Conservation (phyloP, 2,797 vertebrate genomes). For the Pseudochirops cupreus region DNA sequence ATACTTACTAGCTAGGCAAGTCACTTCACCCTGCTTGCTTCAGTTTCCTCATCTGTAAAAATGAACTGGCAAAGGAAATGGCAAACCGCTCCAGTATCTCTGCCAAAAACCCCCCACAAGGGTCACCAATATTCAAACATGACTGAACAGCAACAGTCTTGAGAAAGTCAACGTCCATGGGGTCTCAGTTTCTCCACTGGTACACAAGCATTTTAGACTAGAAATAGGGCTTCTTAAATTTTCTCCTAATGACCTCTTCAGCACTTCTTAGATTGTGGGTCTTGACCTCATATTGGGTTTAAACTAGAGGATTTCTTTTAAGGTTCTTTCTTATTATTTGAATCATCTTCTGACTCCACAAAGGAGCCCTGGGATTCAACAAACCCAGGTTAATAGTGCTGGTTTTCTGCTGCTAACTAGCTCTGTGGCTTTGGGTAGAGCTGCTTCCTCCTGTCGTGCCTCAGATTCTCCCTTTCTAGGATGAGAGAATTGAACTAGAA, state of each 20-base stretch:
- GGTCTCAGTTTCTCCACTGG: not conserved
- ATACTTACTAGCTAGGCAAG: not conserved
- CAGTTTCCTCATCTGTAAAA: not conserved
- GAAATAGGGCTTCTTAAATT: not conserved
- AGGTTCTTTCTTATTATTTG: not conserved
- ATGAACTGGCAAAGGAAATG: not conserved
- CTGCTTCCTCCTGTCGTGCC: rapidly evolving
- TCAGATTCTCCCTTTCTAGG: not conserved
- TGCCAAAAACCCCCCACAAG: not conserved
- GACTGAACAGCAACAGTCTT: not conserved
- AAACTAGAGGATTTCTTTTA: not conserved
- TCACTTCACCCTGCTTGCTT: not conserved
- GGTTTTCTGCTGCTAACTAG: rapidly evolving
- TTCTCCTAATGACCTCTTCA: too few relatives aligned
- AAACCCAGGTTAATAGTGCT: not conserved
- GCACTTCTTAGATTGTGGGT: too few relatives aligned
- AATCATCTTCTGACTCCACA: not conserved
- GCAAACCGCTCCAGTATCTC: not conserved
- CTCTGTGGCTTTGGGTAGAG: not conserved
- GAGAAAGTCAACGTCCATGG: not conserved
- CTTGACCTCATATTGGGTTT: too few relatives aligned
- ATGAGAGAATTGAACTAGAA: not conserved
- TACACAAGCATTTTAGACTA: not conserved
- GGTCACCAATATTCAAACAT: not conserved
- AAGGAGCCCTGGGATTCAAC: rapidly evolving